Percentiles rank a stretch among this genome's conserved stretches.
Conservation (phyloP, 2,888 invertebrate species). For the Acleris emargana region DNA sequence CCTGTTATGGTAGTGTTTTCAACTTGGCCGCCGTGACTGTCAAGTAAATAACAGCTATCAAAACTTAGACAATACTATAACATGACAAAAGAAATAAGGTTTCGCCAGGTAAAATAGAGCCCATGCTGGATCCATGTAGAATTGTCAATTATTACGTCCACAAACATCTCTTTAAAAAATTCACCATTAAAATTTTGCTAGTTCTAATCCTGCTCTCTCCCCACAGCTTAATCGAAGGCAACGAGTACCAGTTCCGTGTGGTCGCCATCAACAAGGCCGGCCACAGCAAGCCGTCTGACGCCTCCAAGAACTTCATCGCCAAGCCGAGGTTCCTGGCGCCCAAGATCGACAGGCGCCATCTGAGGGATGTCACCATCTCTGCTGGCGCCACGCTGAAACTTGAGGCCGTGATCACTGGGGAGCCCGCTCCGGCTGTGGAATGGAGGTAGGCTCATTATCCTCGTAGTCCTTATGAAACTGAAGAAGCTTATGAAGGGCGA, state of each 20-base stretch:
- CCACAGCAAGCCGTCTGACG: conserved; percentile 94
- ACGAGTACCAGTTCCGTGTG: conserved; percentile 98
- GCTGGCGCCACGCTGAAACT: conserved; percentile 96
- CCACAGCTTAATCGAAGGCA: conserved; percentile 92
- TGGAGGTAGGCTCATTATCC: conserved; percentile 18
- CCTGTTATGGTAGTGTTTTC: too few species aligned
- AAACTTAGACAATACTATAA: too few species aligned
- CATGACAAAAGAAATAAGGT: too few species aligned
- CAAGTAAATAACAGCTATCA: too few species aligned
- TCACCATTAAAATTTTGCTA: too few species aligned
- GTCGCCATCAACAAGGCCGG: conserved; percentile 98
- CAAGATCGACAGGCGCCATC: conserved; percentile 96
- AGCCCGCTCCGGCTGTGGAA: conserved; percentile 96
- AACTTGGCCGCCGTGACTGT: too few species aligned
- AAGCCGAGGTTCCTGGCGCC: conserved; percentile 96
- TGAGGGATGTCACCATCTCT: conserved; percentile 95
- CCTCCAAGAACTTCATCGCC: conserved; percentile 92
- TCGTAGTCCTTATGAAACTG: too few species aligned
- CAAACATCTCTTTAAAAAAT: too few species aligned
- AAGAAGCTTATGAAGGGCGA: too few species aligned
- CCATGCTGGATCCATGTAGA: too few species aligned
- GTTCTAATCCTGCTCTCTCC: background rate
- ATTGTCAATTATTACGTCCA: too few species aligned
- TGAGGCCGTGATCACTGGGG: conserved; percentile 96
- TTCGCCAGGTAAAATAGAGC: too few species aligned